Evolutionary conservation across 2,797 vertebrate genomes (phyloP), one percentile per base, ranked within the genome.

Genomic region (Gila robusta): DNA sequence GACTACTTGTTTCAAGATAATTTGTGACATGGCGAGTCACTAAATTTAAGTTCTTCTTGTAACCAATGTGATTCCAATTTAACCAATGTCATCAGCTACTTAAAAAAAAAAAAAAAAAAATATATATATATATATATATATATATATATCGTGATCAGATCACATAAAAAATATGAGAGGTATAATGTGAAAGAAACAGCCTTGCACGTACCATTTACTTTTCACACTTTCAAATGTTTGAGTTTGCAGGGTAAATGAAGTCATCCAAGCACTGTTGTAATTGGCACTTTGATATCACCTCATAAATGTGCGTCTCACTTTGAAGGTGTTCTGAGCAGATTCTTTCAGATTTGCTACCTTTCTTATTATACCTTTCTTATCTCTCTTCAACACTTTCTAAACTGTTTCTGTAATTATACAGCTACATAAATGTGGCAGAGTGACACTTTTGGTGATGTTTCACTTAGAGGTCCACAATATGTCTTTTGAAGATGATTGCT

Each of bases 261-360:
- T 73, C 71, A 73, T 79, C 67, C 77, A 59, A 71, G 72, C 47
- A 66, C 77, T 83, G 44, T 62, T 81, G 78, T 81, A 74, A 86
- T 79, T 84, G 67, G 39, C 83, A 88, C 85, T 89, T 88, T 88
- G 83, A 85, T 89, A 77, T 87, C 88, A 88, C 90, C 87, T 88
- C 70, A 83, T 82, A 84, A 86, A 90, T 76, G 87, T 82, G 83
- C 67, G 70, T 87, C 77, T 88, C 86, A 64, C 87, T 85, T 77
- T 85, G 71, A 88, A 86, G 47, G 87, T 88, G 87, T 87, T 90
- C 87, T 44, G 74, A 77, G 62, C 64, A 59, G 69, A 81, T 49
- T 80, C 28, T 47, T 74, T 73, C 54, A 70, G 71, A 47, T 83
- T 86, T 73, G 67, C 72, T 86, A 72, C 86, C 32, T 78, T 72